Conservation (phyloP, 2,888 invertebrate genomes). For the Eilema sororculum region DNA sequence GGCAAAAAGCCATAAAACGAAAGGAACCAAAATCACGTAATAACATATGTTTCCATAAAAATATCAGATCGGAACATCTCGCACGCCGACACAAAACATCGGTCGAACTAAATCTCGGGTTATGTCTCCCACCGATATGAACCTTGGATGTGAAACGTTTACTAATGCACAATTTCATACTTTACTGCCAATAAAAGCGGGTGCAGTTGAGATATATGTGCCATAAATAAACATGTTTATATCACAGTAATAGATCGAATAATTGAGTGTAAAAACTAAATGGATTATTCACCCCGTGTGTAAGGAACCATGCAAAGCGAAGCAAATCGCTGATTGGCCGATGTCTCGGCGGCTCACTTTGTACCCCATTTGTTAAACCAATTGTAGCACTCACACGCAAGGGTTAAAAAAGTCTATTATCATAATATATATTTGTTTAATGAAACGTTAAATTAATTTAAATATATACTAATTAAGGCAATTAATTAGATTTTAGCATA, state of each 20-base stretch:
- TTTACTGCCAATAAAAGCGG: slow-evolving; percentile 82
- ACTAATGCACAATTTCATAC: slow-evolving; percentile 82
- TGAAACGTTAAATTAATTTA: neutral
- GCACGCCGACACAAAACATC: slow-evolving; percentile 69
- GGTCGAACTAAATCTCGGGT: slow-evolving; percentile 80
- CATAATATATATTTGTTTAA: neutral
- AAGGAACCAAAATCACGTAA: slow-evolving; percentile 64
- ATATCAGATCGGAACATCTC: slow-evolving; percentile 71
- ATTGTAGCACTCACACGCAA: slow-evolving; percentile 44
- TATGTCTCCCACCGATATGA: slow-evolving; percentile 74
- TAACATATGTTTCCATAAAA: slow-evolving; percentile 79
- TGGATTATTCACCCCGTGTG: slow-evolving; percentile 64
- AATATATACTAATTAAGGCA: neutral
- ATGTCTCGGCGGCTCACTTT: slow-evolving; percentile 55
- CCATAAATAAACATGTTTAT: slow-evolving; percentile 80
- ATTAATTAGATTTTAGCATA: neutral
- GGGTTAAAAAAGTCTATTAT: slow-evolving; percentile 28
- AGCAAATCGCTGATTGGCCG: slow-evolving; percentile 64
- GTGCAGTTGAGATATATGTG: slow-evolving; percentile 68
- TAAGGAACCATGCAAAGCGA: slow-evolving; percentile 50
- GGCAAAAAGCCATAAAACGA: slow-evolving; percentile 74
- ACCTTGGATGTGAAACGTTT: slow-evolving; percentile 77
- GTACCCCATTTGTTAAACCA: slow-evolving; percentile 57
- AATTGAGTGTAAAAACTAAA: slow-evolving; percentile 79
- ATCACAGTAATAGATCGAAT: slow-evolving; percentile 78